A percentile compares a stretch with the other conserved stretches of the same genome.
Conservation (phyloP, 2,113 vertebrate species). For the Sinocyclocheilus rhinocerous region DNA sequence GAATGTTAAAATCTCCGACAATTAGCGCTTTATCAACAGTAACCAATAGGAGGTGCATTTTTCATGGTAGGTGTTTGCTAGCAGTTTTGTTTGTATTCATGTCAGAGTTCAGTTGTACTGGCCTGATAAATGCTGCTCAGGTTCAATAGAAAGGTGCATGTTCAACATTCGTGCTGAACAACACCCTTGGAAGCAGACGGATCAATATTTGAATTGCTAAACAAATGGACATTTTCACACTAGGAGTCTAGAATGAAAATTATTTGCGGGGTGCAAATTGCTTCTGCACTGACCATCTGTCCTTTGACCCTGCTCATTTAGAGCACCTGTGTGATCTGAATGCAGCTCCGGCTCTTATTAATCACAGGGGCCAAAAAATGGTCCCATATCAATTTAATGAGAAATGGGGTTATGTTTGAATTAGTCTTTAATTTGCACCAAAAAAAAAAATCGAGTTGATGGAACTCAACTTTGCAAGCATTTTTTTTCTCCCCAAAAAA, state of each 20-base stretch:
- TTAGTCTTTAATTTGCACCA: not conserved
- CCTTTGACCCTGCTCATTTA: constrained; percentile 51
- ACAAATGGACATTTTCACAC: constrained; percentile 66
- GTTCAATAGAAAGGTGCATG: constrained; percentile 60
- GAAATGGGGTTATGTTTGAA: constrained; percentile 1
- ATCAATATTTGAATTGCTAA: constrained; percentile 78
- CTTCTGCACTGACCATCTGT: constrained; percentile 48
- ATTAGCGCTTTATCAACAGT: too few relatives aligned
- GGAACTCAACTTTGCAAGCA: not conserved
- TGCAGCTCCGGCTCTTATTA: constrained; percentile 55
- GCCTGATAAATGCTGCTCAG: constrained; percentile 37
- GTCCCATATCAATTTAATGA: not conserved
- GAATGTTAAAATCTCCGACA: too few relatives aligned
- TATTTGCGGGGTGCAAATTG: constrained; percentile 53
- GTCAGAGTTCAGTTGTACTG: constrained; percentile 33
- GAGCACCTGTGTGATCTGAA: constrained; percentile 56
- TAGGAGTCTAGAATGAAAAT: constrained; percentile 52
- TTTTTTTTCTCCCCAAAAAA: not conserved
- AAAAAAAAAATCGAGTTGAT: not conserved
- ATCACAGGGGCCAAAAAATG: constrained; percentile 24
- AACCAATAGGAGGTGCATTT: too few relatives aligned
- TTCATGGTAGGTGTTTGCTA: constrained; percentile 20
- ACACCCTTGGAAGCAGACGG: constrained; percentile 68
- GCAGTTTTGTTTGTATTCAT: constrained; percentile 33
- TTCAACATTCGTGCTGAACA: constrained; percentile 51